These are phyloP conservation scores for Orchesella flavescens DNA, from an alignment of 2,888 invertebrate genomes.

Conservation along the genomic window DNA sequence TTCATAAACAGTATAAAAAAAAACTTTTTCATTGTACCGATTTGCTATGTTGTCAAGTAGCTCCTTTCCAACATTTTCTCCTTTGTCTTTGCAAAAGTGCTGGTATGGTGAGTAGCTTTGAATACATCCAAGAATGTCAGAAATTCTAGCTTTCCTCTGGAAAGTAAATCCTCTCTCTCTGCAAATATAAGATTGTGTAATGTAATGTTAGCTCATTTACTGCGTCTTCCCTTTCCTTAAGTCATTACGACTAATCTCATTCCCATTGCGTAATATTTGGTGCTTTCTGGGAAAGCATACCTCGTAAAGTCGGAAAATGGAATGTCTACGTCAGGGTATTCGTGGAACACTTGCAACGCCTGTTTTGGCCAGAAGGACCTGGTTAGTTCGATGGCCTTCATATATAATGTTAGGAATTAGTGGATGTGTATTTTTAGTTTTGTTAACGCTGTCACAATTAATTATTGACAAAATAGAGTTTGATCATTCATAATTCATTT, in stretches of 20 bases:
- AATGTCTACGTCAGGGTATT: conserved; percentile 71
- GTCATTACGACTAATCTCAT: background rate
- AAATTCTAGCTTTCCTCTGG: conserved; percentile 70
- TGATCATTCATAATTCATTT: too few relatives aligned
- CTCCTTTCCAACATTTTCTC: conserved; percentile 70
- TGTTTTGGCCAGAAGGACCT: conserved; percentile 27
- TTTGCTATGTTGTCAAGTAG: conserved; percentile 71
- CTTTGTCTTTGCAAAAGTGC: conserved; percentile 71
- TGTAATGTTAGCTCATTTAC: background rate
- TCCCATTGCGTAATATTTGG: background rate
- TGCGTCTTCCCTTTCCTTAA: background rate
- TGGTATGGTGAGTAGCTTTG: conserved; percentile 73
- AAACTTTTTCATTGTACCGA: conserved; percentile 64
- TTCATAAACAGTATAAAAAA: background rate
- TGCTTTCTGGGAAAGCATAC: too few relatives aligned
- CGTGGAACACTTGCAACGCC: conserved; percentile 29
- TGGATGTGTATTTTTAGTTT: too few relatives aligned
- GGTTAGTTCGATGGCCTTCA: conserved; percentile 12
- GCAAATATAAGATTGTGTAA: conserved; percentile 45
- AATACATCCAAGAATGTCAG: conserved; percentile 73
- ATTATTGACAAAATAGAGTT: too few relatives aligned
- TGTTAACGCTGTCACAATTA: background rate
- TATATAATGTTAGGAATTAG: too few relatives aligned
- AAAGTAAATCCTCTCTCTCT: conserved; percentile 72
- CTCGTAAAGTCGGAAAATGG: conserved; percentile 71